These are phyloP conservation scores for Volucella bombylans DNA, from an alignment of 2,888 invertebrate genomes.

Conservation along the genomic window DNA sequence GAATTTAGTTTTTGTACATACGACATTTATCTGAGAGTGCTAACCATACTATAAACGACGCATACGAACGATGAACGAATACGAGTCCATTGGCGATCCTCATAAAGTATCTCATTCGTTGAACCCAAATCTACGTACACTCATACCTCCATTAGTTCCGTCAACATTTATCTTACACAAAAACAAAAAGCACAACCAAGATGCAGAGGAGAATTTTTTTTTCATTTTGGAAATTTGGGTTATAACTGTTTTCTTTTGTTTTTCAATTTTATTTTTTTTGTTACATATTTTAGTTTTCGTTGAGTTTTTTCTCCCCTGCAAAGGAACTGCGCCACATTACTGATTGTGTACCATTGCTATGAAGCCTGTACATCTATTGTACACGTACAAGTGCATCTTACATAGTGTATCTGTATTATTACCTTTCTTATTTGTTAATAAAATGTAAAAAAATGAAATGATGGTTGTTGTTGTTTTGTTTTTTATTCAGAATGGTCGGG, in stretches of 20 bases:
- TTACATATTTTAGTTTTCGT: background rate
- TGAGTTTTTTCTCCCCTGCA: conserved; percentile 12
- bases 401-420: conserved; percentile 42
- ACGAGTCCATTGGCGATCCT: conserved; percentile 38
- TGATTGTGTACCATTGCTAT: no score
- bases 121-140: conserved; percentile 47
- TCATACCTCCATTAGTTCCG: conserved; percentile 71
- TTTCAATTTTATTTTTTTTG: no score
- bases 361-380: no score
- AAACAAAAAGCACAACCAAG: conserved; percentile 8
- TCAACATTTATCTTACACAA: background rate
- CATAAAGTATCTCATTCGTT: conserved; percentile 23
- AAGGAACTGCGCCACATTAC: background rate
- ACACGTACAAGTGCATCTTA: background rate
- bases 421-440: conserved; percentile 46
- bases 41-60: conserved; percentile 41
- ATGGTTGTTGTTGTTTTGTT: background rate
- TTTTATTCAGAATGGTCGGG: no score
- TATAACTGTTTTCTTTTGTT: background rate
- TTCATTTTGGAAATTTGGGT: background rate
- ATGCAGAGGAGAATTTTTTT: conserved; percentile 23
- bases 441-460: conserved; percentile 10
- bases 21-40: conserved; percentile 45
- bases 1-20: conserved; percentile 54
- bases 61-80: conserved; percentile 18